Evolutionary conservation across 2,888 invertebrate species (phyloP).

Genomic region (Zygogramma bicolorata): DNA sequence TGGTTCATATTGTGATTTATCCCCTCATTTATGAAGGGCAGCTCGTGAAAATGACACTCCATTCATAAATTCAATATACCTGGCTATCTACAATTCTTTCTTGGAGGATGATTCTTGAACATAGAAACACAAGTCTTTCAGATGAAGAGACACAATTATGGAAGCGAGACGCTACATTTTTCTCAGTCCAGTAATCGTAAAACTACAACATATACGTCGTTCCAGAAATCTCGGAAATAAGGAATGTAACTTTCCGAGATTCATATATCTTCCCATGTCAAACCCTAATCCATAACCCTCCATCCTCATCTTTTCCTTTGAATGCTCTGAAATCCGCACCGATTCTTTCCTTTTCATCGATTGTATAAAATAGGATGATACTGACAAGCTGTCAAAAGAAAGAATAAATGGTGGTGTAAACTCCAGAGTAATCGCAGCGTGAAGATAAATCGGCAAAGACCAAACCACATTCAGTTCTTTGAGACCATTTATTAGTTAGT

Average conservation of each 20-base stretch:
- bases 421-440: background rate
- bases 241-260: background rate
- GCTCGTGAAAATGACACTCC: no score
- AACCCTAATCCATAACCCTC: background rate
- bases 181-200: background rate
- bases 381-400: background rate
- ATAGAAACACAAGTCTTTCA: no score
- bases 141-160: no score
- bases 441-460: background rate
- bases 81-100: no score
- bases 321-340: background rate
- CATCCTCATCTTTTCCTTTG: background rate
- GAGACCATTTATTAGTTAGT: background rate
- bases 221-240: background rate
- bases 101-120: no score
- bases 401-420: background rate
- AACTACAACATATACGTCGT: background rate
- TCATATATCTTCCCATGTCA: background rate
- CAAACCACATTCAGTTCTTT: background rate
- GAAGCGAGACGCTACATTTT: no score
- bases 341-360: background rate
- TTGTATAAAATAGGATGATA: background rate
- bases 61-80: no score
- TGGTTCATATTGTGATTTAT: no score
- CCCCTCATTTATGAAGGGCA: no score